These are phyloP conservation scores for Lanistes nyassanus DNA, from an alignment of 1,140 invertebrate species.

Conservation along the genomic window DNA sequence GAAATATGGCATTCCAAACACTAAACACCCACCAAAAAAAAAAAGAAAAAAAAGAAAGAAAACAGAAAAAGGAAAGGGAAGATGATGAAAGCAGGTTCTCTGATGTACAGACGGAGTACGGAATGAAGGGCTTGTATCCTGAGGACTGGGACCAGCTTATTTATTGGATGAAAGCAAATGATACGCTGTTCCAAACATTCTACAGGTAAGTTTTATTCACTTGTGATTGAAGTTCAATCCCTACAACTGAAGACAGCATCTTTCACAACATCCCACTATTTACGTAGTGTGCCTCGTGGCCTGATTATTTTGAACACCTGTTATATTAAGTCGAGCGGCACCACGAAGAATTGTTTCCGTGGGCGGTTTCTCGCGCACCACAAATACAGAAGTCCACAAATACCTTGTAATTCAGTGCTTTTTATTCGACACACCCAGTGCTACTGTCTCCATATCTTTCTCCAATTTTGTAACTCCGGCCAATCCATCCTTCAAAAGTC, in stretches of 20 bases:
- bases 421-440: too few species aligned
- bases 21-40: neutral
- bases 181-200: constrained; percentile 45
- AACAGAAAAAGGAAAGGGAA: neutral
- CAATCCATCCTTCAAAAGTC: too few species aligned
- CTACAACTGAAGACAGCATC: neutral
- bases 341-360: too few species aligned
- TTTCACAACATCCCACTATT: neutral
- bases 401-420: too few species aligned
- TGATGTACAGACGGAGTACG: constrained; percentile 38
- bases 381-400: too few species aligned
- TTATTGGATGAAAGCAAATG: constrained; percentile 43
- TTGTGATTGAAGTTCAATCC: too few species aligned
- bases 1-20: too few species aligned
- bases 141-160: constrained; percentile 50
- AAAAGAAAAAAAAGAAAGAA: neutral
- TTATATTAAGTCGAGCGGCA: too few species aligned
- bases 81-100: neutral
- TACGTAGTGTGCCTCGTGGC: neutral
- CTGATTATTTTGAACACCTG: too few species aligned
- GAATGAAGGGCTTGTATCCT: constrained; percentile 39
- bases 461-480: too few species aligned
- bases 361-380: too few species aligned
- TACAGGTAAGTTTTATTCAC: constrained; percentile 45
- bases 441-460: too few species aligned